Evolutionary conservation across 1,140 invertebrate species (phyloP).

Genomic region (Myzus persicae): DNA sequence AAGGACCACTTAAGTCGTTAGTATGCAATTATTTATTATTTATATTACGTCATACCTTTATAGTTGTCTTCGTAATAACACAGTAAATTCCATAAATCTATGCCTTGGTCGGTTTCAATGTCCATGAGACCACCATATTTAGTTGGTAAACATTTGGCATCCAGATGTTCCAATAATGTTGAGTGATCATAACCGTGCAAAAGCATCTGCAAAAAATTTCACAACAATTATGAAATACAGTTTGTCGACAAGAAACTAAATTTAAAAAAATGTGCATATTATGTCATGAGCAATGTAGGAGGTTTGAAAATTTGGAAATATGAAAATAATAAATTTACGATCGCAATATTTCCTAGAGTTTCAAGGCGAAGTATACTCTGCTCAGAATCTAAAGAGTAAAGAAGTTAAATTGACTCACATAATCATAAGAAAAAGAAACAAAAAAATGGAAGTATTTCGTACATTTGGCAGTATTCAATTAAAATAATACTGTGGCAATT

Average conservation of each 20-base stretch:
- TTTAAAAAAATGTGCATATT: background rate
- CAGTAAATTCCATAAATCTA: constrained; percentile 68
- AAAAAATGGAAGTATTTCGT: background rate
- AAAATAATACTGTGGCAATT: background rate
- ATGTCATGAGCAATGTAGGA: background rate
- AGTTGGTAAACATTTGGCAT: constrained; percentile 71
- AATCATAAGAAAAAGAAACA: background rate
- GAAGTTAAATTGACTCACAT: background rate
- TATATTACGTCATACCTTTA: constrained; percentile 65
- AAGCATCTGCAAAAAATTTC: constrained; percentile 67
- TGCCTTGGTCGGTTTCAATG: constrained; percentile 66
- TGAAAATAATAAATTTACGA: background rate
- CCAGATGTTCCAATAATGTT: constrained; percentile 72
- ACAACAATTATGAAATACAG: background rate
- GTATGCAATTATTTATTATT: background rate
- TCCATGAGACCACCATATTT: constrained; percentile 74
- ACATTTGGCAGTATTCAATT: background rate
- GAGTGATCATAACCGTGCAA: constrained; percentile 79
- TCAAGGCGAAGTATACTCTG: background rate
- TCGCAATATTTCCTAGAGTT: background rate
- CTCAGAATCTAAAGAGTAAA: no score
- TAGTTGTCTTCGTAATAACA: constrained; percentile 68
- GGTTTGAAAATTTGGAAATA: background rate
- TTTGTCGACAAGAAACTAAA: background rate
- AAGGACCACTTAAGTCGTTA: background rate